Percentiles rank a stretch among this genome's conserved stretches.
phyloP scores from a whole-genome alignment of 2,888 invertebrate genomes.

The Apodemia hepburni region DNA sequence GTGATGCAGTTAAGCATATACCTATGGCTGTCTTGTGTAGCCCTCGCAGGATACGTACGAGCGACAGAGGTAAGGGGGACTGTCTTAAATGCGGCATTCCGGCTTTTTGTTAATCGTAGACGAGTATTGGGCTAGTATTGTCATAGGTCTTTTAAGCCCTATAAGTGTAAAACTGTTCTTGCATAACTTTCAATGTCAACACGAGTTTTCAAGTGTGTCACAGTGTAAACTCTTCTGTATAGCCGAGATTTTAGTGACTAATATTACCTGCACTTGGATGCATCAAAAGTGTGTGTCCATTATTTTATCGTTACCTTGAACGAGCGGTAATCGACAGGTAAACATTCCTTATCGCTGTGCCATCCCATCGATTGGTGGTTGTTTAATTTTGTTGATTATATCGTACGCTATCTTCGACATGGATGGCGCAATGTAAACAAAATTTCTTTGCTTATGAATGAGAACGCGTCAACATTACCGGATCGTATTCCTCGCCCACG shows the following conservation, averaged over 20 bases:
- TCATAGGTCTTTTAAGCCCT: constrained; percentile 33
- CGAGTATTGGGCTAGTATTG: constrained; percentile 39
- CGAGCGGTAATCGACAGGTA: constrained; percentile 66
- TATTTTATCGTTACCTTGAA: constrained; percentile 58
- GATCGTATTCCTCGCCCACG: constrained; percentile 50
- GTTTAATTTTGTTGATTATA: constrained; percentile 20
- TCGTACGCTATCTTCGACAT: constrained; percentile 16
- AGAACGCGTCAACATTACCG: constrained; percentile 27
- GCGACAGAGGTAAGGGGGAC: constrained; percentile 86
- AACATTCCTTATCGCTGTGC: constrained; percentile 63
- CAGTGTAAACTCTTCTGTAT: constrained; percentile 36
- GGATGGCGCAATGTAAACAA: constrained; percentile 43
- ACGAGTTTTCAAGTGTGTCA: constrained; percentile 36
- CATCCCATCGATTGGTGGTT: constrained; percentile 52
- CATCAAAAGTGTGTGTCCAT: constrained; percentile 34
- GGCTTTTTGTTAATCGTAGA: constrained; percentile 59
- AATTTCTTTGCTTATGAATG: constrained; percentile 48
- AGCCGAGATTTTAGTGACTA: constrained; percentile 33
- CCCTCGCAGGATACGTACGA: constrained; percentile 86
- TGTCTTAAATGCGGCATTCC: constrained; percentile 71
- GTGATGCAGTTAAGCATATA: constrained; percentile 90
- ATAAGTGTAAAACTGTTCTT: constrained; percentile 46
- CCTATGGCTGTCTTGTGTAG: constrained; percentile 85
- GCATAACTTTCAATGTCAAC: constrained; percentile 78
- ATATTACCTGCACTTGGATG: constrained; percentile 34